Conservation (phyloP, 2,888 invertebrate genomes). For the Dasypolia templi region DNA sequence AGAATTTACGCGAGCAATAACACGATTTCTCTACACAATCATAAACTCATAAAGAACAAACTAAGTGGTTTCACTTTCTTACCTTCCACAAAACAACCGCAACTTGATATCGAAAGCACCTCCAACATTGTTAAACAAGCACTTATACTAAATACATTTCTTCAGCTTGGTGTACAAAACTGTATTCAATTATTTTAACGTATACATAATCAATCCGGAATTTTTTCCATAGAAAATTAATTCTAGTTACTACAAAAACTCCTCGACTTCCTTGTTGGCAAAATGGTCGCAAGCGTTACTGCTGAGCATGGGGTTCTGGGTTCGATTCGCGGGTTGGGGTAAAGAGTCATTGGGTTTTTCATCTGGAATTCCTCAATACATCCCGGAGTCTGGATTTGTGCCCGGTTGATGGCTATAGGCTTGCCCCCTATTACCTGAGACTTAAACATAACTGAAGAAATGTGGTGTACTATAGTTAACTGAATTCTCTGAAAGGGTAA, state of each 20-base stretch:
- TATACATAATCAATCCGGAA: background rate
- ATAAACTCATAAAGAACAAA: slow-evolving; percentile 12
- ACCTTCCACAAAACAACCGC: slow-evolving; percentile 12
- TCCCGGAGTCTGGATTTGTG: too few species aligned
- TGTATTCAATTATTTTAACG: slow-evolving; percentile 4
- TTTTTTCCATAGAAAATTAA: background rate
- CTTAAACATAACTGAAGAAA: too few species aligned
- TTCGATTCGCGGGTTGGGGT: too few species aligned
- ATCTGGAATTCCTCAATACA: too few species aligned
- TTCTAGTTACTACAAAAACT: background rate
- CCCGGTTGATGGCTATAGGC: too few species aligned
- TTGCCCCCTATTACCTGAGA: too few species aligned
- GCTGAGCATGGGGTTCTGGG: too few species aligned
- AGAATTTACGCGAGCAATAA: background rate
- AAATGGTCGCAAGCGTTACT: too few species aligned
- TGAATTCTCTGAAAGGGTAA: too few species aligned
- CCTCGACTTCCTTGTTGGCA: background rate
- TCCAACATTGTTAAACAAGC: slow-evolving; percentile 24
- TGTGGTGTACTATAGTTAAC: background rate
- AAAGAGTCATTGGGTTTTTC: too few species aligned
- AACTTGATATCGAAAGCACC: slow-evolving; percentile 27
- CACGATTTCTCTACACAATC: background rate
- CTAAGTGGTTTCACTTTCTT: slow-evolving; percentile 19
- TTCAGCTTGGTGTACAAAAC: slow-evolving; percentile 12
- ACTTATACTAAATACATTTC: background rate